Evolutionary conservation across 2,888 invertebrate species (phyloP).

Genomic region (Lepidocyrtinus sp.): DNA sequence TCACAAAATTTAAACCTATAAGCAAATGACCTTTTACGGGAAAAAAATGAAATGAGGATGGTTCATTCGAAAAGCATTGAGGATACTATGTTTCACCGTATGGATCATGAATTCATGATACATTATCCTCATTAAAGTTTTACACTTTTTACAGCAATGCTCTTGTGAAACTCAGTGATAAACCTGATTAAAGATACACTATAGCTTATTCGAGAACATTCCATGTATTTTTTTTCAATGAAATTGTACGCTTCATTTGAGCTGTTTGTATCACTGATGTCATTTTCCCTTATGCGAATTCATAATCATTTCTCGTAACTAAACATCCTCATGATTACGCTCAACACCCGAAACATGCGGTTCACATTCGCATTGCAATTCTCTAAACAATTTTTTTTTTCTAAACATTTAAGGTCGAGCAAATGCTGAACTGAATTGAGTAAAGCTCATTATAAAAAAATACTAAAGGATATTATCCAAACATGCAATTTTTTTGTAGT

Average conservation of each 20-base stretch:
- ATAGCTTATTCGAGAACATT: neutral
- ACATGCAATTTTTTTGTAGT: conserved; percentile 39
- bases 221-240: neutral
- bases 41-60: neutral
- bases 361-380: neutral
- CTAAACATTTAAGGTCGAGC: neutral
- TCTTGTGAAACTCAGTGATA: neutral
- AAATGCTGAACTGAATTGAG: neutral
- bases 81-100: neutral
- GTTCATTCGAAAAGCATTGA: neutral
- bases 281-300: neutral
- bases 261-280: neutral
- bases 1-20: neutral
- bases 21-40: conserved; percentile 44
- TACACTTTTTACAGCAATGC: neutral
- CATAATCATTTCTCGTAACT: neutral
- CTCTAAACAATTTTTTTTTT: neutral
- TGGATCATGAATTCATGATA: neutral
- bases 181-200: neutral
- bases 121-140: neutral
- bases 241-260: neutral
- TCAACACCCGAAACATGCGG: neutral
- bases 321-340: neutral
- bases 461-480: neutral
- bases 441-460: neutral